Base-by-base conservation (phyloP, 92 coral and sea anemone species). In the Epizoanthus scotinus region DNA sequence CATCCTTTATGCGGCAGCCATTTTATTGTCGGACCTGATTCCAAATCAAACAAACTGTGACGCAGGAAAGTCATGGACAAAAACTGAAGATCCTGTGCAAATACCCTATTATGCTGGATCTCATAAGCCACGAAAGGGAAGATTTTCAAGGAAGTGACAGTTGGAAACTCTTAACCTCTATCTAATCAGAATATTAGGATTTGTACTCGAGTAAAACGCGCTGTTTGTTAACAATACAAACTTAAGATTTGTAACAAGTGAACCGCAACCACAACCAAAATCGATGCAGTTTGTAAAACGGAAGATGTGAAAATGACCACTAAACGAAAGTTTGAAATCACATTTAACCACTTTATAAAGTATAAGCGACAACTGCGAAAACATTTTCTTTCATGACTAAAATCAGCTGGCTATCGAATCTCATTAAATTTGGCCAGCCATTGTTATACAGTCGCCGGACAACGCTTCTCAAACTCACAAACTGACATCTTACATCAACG, bases 61-160 rank as follows among this genome's bases (percentile, higher is more conserved):
- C 81, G 81, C 81, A 75, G 13, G 47, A 42, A 75, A 63, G 49
- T 38, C 50, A 57, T 36, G 38, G 44, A 75, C 68, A 75, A 60
- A 75, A 52, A 58, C 54, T 75, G 81, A 75, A 75, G 81, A 19
- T 36, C 68, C n/a, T 75, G 68, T 24, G 81, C 62, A 75, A 75
- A 75, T 59, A 75, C n/a, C 15, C 47, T 31, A 38, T 60, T 59
- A 75, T 75, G 9, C 38, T 13, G 18, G 20, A 47, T 38, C 19
- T 75, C 36, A 36, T n/a, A 3, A 38, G 36, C 54, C 15, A 34
- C n/a, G 26, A 40, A 75, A 75, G 34, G 40, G 67, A 75, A 18
- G 79, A 19, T 75, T 58, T 75, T 36, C 67, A 40, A 59, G 40
- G 31, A 60, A 75, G 52, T 36, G 68, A 20, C 25, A 75, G 63